phyloP scores from a whole-genome alignment of 2,888 invertebrate genomes.

The Daptonema setosum region DNA sequence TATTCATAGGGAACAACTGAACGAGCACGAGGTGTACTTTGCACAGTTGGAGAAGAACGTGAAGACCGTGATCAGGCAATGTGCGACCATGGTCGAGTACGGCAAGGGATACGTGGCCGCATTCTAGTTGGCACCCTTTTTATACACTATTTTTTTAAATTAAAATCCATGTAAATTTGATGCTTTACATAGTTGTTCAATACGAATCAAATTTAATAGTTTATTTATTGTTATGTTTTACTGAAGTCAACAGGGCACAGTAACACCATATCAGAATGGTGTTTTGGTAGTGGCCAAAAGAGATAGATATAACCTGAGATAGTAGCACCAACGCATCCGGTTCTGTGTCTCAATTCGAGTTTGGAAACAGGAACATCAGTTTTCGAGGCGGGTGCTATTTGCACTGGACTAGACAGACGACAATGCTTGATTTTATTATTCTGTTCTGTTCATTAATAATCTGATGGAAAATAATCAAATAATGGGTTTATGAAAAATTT shows the following conservation, averaged over 20 bases:
- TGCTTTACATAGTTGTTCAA: background rate
- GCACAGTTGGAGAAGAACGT: constrained; percentile 65
- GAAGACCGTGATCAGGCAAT: constrained; percentile 72
- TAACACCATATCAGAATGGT: too few species aligned
- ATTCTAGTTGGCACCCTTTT: constrained; percentile 48
- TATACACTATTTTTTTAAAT: background rate
- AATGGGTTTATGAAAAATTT: constrained; percentile 6
- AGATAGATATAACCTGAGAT: too few species aligned
- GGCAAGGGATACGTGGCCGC: constrained; percentile 76
- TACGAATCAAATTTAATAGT: too few species aligned
- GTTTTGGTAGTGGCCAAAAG: too few species aligned
- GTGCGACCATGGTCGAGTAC: constrained; percentile 66
- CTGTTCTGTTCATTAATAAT: too few species aligned
- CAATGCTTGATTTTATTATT: too few species aligned
- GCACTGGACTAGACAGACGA: too few species aligned
- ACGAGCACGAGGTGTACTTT: constrained; percentile 63
- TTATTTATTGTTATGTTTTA: too few species aligned
- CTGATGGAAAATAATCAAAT: background rate
- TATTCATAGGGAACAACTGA: constrained; percentile 49
- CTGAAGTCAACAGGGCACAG: too few species aligned
- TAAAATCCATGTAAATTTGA: background rate
- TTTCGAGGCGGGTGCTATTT: constrained; percentile 1
- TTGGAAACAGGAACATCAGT: background rate
- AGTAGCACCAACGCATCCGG: too few species aligned
- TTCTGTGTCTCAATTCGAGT: too few species aligned